A percentile compares a stretch with the other conserved stretches of the same genome.
Evolutionary conservation across 2,888 invertebrate genomes (phyloP).

Genomic region (Oxyteleia sp.): DNA sequence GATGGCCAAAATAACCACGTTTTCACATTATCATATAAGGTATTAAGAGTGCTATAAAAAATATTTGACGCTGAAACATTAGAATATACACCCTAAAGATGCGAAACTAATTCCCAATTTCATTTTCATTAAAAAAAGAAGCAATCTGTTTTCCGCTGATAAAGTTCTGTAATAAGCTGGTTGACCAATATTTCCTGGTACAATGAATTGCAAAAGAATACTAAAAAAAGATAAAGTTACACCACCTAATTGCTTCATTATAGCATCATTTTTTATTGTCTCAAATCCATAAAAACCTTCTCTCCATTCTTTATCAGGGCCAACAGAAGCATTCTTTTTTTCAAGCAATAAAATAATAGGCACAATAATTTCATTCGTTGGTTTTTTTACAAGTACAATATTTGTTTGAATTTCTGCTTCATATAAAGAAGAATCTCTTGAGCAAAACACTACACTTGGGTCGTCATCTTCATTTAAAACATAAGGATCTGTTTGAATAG

Average conservation of each 20-base stretch:
- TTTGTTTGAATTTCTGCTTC: not conserved
- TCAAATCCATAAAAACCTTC: not conserved
- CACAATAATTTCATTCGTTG: too few species aligned
- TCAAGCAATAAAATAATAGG: too few species aligned
- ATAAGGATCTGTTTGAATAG: too few species aligned
- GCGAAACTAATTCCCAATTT: constrained; percentile 65
- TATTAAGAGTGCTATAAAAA: constrained; percentile 58
- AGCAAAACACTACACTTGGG: too few species aligned
- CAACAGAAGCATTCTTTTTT: not conserved
- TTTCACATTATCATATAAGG: constrained; percentile 39
- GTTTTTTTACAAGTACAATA: too few species aligned
- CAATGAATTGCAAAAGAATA: constrained; percentile 37
- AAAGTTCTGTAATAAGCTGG: constrained; percentile 27
- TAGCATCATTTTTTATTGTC: not conserved
- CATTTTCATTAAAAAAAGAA: constrained; percentile 68
- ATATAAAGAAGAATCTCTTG: too few species aligned
- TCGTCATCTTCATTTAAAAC: too few species aligned
- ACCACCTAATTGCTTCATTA: not conserved
- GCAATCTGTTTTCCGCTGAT: constrained; percentile 38
- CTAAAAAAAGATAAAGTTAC: constrained; percentile 21
- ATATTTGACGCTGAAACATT: constrained; percentile 34
- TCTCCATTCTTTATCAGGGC: not conserved
- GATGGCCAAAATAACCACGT: constrained; percentile 63
- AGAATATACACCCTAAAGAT: constrained; percentile 61
- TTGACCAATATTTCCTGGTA: constrained; percentile 13